A percentile compares a stretch with the other conserved stretches of the same genome.
These are phyloP conservation scores for Prunella fulvescens DNA, from an alignment of 2,113 vertebrate species.

Conservation along the genomic window DNA sequence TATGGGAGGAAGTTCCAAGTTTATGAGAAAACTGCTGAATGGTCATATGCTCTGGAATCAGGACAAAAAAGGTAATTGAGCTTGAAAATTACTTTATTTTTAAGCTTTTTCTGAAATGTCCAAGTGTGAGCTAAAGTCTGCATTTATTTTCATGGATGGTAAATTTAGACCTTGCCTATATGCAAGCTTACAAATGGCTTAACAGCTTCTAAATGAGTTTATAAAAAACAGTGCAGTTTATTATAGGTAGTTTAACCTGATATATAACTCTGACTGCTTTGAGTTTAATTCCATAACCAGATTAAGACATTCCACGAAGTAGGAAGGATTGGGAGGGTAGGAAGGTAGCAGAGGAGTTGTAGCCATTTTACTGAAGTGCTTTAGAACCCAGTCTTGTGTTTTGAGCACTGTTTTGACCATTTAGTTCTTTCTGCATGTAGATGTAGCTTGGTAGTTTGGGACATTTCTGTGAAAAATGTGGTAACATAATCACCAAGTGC, in stretches of 20 bases:
- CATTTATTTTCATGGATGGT: neutral
- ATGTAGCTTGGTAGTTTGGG: neutral
- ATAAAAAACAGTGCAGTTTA: neutral
- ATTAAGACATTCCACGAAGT: neutral
- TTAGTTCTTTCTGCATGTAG: neutral
- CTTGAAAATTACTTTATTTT: constrained; percentile 14
- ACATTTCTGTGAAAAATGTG: neutral
- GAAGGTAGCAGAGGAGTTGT: neutral
- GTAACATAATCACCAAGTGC: neutral
- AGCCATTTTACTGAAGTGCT: neutral
- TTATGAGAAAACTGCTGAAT: constrained; percentile 22
- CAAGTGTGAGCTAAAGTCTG: neutral
- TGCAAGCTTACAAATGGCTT: neutral
- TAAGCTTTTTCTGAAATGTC: neutral
- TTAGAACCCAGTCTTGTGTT: neutral
- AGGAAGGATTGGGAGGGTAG: neutral
- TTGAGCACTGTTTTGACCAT: neutral
- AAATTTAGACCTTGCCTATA: neutral
- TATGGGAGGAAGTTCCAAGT: neutral
- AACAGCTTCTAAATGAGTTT: neutral
- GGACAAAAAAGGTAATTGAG: constrained; percentile 7
- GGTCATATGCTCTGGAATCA: neutral
- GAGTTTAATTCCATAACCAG: constrained; percentile 5
- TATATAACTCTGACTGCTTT: neutral
- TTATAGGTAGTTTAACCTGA: neutral